Conservation (phyloP, 2,113 vertebrate species). For the Odobenus rosmarus region DNA sequence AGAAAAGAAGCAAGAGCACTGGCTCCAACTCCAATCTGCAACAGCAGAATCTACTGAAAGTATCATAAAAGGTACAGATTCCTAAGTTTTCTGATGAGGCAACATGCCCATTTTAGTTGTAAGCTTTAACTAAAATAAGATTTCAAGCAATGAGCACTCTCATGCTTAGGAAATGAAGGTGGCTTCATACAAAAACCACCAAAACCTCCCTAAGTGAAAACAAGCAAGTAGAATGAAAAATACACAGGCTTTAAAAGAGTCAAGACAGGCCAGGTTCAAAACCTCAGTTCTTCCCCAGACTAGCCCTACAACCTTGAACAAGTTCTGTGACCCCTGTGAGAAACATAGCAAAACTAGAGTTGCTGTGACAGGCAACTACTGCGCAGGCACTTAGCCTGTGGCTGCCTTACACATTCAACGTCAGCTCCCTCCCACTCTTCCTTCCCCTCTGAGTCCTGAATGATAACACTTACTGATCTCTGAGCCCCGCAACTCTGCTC, state of each 20-base stretch:
- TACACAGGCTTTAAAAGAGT: background rate
- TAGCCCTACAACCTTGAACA: background rate
- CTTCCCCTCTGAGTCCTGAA: background rate
- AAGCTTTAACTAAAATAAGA: slow-evolving; percentile 41
- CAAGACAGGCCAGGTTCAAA: background rate
- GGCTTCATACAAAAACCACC: slow-evolving; percentile 24
- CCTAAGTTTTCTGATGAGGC: slow-evolving; percentile 17
- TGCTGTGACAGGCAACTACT: background rate
- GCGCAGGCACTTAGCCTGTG: background rate
- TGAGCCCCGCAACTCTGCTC: background rate
- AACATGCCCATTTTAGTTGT: background rate
- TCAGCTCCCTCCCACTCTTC: slow-evolving; percentile 10
- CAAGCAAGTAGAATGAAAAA: slow-evolving; percentile 32
- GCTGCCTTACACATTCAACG: background rate
- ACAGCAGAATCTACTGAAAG: slow-evolving; percentile 33
- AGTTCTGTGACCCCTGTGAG: background rate
- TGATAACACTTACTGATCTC: background rate
- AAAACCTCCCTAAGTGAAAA: background rate
- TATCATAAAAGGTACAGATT: slow-evolving; percentile 30
- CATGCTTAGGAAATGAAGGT: slow-evolving; percentile 35
- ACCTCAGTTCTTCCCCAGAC: background rate
- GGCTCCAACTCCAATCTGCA: background rate
- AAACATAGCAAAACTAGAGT: background rate
- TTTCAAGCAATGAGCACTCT: slow-evolving; percentile 16
- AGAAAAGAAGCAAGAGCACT: slow-evolving; percentile 3